Evolutionary conservation across 2,888 invertebrate species (phyloP), one percentile per base, ranked within the genome.

Genomic region (Cetonia aurata): DNA sequence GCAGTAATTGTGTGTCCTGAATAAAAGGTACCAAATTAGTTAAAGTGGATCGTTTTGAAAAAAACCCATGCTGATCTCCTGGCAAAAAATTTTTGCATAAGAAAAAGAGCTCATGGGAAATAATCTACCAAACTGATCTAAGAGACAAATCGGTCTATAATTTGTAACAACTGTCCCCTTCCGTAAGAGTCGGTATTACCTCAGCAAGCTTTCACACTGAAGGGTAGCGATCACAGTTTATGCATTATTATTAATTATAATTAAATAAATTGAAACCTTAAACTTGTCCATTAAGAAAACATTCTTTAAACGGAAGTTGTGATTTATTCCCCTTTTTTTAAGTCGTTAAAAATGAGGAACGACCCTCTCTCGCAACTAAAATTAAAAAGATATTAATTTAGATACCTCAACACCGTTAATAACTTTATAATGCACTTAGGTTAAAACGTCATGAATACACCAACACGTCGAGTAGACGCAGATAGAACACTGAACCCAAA

Each of bases 371-470:
- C 8, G 13, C 62, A 8, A 17, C 31, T 33, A 62, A 37, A 62
- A 15, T 62, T 62, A 48, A 48, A 53, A 48, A 46, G 62, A 62
- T 62, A 62, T 62, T 62, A 62, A 62, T 62, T 48, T 37, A 62
- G 62, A 48, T 48, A 48, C 33, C 33, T 13, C 62, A 17, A 48
- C 48, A 46, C 33, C 62, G 62, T 10, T 62, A 62, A 62, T 62
- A 62, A 62, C 62, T 62, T 62, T 62, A 48, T 62, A 62, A 62
- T 62, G 48, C 25, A 62, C 62, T 62, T 62, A 62, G 33, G 56
- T 48, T 62, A 62, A 62, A 62, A 48, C 48, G 62, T 62, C 62
- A 62, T 62, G 62, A 62, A 62, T 62, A 62, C 48, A 46, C 48
- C 48, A 12, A 48, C 41, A 31, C n/a, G 13, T 42, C 44, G 59